Base-by-base conservation (phyloP, 2,888 invertebrate species). In the Entomobrya multifasciata region DNA sequence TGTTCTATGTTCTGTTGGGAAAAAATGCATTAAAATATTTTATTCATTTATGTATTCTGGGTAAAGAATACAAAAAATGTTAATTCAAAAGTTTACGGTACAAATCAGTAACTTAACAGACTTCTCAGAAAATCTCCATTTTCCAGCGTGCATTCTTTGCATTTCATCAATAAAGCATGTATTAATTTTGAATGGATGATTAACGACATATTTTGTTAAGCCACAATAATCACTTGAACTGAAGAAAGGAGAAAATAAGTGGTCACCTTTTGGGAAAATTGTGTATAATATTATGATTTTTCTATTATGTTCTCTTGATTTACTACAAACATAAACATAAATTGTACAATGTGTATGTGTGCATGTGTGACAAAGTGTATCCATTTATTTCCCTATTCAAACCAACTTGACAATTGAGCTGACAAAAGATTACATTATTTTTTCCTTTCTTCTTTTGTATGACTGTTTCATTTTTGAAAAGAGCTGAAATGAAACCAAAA, bases 401-500 rank as follows among this genome's bases (percentile, higher is more conserved):
- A 55, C 1, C 49, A n/a, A 25, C 20, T 47, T 72, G 72, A 72
- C 72, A 72, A 72, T 72, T 49, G 47, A 47, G 72, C 30, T 74
- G 74, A 74, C 74, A 74, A 74, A 74, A 74, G 74, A n/a, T 5
- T 27, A 25, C 74, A 74, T 74, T 74, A 74, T 30, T 52, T 70
- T 47, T 52, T 25, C 72, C 25, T 74, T 70, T 47, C 36, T 70
- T 36, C 55, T 55, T 30, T 49, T 52, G 30, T 55, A n/a, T n/a
- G n/a, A n/a, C n/a, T n/a, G n/a, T n/a, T n/a, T n/a, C 27, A 52
- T 36, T 55, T 36, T 74, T 5, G 11, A 74, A 52, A 55, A 52
- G 36, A 74, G n/a, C 36, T 72, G 72, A 74, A 74, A 74, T 74
- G 55, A 74, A 55, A 52, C 74, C 74, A 55, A 74, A 74, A 74